Evolutionary conservation across 2,113 vertebrate genomes (phyloP).

Genomic region (Suricata suricatta): DNA sequence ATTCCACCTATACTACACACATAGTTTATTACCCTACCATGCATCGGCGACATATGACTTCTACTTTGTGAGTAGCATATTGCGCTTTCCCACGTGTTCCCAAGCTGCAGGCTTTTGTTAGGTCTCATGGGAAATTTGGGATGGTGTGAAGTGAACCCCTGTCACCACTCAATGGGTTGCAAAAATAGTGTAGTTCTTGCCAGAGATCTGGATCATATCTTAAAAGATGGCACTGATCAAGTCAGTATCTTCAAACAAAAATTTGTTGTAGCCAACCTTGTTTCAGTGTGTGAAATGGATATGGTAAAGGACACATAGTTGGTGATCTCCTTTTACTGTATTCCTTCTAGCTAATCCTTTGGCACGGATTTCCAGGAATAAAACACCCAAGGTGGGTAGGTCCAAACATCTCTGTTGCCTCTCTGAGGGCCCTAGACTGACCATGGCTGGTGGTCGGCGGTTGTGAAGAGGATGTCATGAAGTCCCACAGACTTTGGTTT

Average conservation of each 20-base stretch:
- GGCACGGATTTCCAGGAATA: not conserved
- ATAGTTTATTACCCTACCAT: conserved; percentile 47
- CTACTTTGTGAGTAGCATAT: conserved; percentile 65
- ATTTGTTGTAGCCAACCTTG: conserved; percentile 42
- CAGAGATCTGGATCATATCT: conserved; percentile 70
- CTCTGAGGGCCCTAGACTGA: not conserved
- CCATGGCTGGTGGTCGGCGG: not conserved
- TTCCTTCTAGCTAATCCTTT: not conserved
- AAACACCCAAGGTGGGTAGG: not conserved
- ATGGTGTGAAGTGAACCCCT: conserved; percentile 75
- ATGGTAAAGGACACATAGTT: not conserved
- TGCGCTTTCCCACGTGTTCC: conserved; percentile 70
- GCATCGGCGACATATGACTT: conserved; percentile 53
- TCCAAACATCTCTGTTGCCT: not conserved
- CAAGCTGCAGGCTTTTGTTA: conserved; percentile 58
- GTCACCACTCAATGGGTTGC: conserved; percentile 68
- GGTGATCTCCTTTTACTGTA: not conserved
- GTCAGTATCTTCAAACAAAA: conserved; percentile 66
- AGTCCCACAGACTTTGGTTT: not conserved
- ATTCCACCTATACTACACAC: conserved; percentile 2
- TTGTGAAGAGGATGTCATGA: not conserved
- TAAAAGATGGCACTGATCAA: conserved; percentile 67
- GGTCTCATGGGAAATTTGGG: conserved; percentile 74
- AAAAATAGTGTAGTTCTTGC: conserved; percentile 63
- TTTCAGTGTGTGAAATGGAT: conserved; percentile 61